Conservation (phyloP, 2,113 vertebrate genomes). For the Chascanopsetta lugubris region DNA sequence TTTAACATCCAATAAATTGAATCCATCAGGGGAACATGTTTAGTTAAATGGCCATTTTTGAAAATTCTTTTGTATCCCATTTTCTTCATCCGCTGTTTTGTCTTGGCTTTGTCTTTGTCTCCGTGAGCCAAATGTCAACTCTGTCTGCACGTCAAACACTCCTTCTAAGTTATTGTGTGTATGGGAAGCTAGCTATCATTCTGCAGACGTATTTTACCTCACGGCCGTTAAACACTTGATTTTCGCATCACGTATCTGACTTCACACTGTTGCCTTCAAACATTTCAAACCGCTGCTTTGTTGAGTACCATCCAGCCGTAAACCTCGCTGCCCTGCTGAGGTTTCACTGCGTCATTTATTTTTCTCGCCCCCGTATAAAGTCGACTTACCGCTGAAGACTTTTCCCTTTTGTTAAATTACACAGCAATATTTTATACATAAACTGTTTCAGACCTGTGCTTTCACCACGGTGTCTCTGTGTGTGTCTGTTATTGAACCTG, state of each 20-base stretch:
- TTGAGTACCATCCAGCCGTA: constrained; percentile 21
- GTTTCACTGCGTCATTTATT: background rate
- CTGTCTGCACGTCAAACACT: constrained; percentile 34
- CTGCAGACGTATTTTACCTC: constrained; percentile 23
- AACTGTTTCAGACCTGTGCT: constrained; percentile 3
- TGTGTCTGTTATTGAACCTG: constrained; percentile 23
- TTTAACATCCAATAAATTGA: constrained; percentile 20
- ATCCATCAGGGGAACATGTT: background rate
- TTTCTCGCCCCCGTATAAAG: background rate
- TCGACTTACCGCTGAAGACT: constrained; percentile 15
- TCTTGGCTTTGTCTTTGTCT: no score
- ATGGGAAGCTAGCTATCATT: constrained; percentile 28
- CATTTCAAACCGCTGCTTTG: constrained; percentile 32
- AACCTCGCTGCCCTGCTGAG: constrained; percentile 2
- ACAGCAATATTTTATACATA: constrained; percentile 22
- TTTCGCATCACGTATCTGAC: constrained; percentile 4
- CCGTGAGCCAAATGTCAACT: constrained; percentile 46
- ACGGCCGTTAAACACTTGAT: constrained; percentile 14
- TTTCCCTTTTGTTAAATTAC: background rate
- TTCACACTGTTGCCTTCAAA: constrained; percentile 12
- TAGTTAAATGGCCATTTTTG: constrained; percentile 8
- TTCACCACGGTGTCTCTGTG: background rate
- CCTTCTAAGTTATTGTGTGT: constrained; percentile 59
- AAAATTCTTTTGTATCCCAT: background rate
- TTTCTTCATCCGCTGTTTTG: no score